Evolutionary conservation across 2,888 invertebrate genomes (phyloP).

Genomic region (Stramonita haemastoma): DNA sequence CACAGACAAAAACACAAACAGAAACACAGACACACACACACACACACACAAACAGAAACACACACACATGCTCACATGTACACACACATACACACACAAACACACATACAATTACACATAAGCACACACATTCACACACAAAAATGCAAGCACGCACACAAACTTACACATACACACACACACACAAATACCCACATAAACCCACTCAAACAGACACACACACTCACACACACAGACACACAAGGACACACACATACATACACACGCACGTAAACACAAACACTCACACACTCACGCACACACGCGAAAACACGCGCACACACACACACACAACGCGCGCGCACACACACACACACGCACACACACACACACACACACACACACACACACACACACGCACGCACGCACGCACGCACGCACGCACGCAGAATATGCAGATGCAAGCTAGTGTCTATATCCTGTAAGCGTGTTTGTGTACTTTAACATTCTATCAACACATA

Average conservation of each 20-base stretch:
- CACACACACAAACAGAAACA: too few relatives aligned
- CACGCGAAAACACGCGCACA: neutral
- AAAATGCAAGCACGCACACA: neutral
- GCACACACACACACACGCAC: neutral
- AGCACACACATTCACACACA: neutral
- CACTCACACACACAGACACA: conserved; percentile 3
- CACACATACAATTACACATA: neutral
- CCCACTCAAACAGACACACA: neutral
- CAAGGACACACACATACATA: neutral
- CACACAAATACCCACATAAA: neutral
- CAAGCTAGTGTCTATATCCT: too few relatives aligned
- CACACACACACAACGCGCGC: neutral
- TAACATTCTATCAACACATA: too few relatives aligned
- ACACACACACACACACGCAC: neutral
- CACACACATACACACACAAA: neutral
- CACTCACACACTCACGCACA: conserved; percentile 6
- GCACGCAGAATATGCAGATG: too few relatives aligned
- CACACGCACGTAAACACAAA: conserved; percentile 11
- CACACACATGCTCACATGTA: neutral
- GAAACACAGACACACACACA: neutral
- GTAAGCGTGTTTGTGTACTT: too few relatives aligned
- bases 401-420: too few relatives aligned
- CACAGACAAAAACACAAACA: neutral
- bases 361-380: neutral
- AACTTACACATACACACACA: neutral